Base-by-base conservation (phyloP, 2,797 vertebrate genomes). In the Labroides dimidiatus region DNA sequence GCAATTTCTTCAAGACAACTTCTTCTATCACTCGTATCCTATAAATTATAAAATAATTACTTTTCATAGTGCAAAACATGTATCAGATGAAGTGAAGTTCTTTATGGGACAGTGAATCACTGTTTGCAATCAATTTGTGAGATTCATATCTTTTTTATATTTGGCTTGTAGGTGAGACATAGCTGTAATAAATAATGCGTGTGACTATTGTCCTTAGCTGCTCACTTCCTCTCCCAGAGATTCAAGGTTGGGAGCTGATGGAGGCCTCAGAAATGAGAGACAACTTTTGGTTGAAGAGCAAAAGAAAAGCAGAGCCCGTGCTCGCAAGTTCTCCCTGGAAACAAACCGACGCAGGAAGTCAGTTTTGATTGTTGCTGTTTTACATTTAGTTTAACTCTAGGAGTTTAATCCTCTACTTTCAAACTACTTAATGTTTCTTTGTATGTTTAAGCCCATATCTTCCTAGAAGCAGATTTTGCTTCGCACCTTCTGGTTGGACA, bases 291-390 rank as follows among this genome's bases (percentile, higher is more conserved):
- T 92, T 48, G 93, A 96, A 62, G 92, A 96, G 84, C 97, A 97
- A 87, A 96, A 92, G 89, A 23, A 89, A 12, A 92, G 89, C 89
- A 90, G 92, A 82, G 92, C 77, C 58, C 91, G 83, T 60, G 93
- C 94, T 37, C 95, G 92, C 61, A 95, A 93, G 81, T 93, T 94
- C 67, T 94, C 81, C 3, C 54, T 84, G 77, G 97, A 98, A 85
- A 99, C 96, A 82, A 98, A 95, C 75, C 92, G 90, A 69, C 94
- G 97, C 56, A 93, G 94, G 76, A 97, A 92, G 97, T 97, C 87
- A 93, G 95, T 55, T 36, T 12, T 30, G 2, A 47, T 33, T 2
- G 23, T 16, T 30, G 1, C n/a, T 42, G 9, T 43, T 36, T n/a
- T 21, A 6, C 17, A 30, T 14, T 12, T 13, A 19, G 30, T 17